Conservation (phyloP, 2,113 vertebrate species). For the Todiramphus chloris region DNA sequence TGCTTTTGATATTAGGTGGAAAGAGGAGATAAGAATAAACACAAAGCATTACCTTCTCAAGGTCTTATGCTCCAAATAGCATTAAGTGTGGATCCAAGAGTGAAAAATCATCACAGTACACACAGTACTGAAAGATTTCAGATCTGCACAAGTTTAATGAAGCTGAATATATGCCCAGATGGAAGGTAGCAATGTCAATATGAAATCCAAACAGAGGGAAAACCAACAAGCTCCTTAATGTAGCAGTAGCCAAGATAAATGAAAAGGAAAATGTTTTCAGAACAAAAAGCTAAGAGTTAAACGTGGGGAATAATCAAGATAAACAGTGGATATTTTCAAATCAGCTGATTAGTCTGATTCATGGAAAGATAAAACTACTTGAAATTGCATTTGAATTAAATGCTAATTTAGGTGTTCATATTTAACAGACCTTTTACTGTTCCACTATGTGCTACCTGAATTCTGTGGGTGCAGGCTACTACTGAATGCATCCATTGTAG, state of each 20-base stretch:
- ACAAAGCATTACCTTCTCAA: slow-evolving; percentile 33
- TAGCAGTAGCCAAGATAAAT: slow-evolving; percentile 4
- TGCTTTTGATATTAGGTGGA: slow-evolving; percentile 30
- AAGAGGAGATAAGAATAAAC: slow-evolving; percentile 4
- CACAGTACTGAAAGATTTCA: slow-evolving; percentile 29
- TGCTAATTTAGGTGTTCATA: background rate
- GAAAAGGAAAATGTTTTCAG: background rate
- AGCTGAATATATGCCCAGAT: slow-evolving; percentile 26
- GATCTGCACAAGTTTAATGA: slow-evolving; percentile 29
- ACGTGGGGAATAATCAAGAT: background rate
- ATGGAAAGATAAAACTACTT: background rate
- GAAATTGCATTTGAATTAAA: background rate
- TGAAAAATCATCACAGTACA: slow-evolving; percentile 40
- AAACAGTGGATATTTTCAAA: background rate
- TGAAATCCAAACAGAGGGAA: slow-evolving; percentile 29
- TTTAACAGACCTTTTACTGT: background rate
- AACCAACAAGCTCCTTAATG: slow-evolving; percentile 19
- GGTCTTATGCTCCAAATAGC: slow-evolving; percentile 53
- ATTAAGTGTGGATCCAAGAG: slow-evolving; percentile 38
- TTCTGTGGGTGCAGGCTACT: background rate
- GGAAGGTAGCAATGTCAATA: slow-evolving; percentile 34
- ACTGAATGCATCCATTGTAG: background rate
- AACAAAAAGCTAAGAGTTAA: background rate
- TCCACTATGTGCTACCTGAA: background rate
- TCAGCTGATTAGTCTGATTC: background rate